phyloP scores from a whole-genome alignment of 1,140 invertebrate species.

The Drosophila bifasciata region DNA sequence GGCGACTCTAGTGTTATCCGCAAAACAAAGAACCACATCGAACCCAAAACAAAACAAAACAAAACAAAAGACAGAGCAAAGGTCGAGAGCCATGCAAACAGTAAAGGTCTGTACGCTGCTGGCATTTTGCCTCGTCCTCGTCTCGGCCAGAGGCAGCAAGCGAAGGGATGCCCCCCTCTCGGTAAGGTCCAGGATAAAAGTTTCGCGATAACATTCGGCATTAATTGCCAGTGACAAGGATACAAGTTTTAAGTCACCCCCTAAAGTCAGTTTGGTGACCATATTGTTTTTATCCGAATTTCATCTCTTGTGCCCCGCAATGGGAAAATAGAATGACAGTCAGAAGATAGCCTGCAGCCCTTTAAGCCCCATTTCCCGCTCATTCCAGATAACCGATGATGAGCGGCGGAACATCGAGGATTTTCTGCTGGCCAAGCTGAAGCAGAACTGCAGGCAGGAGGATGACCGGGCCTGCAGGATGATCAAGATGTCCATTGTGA shows the following conservation, averaged over 20 bases:
- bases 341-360: too few relatives aligned
- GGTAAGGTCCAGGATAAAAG: constrained; percentile 63
- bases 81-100: constrained; percentile 50
- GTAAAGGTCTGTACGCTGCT: constrained; percentile 62
- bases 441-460: constrained; percentile 89
- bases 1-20: constrained; percentile 35
- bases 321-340: background rate
- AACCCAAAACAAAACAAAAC: constrained; percentile 14
- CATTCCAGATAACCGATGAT: constrained; percentile 62
- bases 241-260: constrained; percentile 15
- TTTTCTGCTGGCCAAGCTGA: constrained; percentile 89
- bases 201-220: constrained; percentile 10
- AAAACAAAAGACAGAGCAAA: constrained; percentile 8
- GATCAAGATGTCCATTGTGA: constrained; percentile 91
- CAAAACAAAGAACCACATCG: constrained; percentile 4
- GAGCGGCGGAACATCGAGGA: constrained; percentile 86
- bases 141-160: constrained; percentile 57
- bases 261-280: background rate
- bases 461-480: constrained; percentile 92
- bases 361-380: too few relatives aligned
- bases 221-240: constrained; percentile 49
- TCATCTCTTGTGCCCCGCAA: constrained; percentile 6
- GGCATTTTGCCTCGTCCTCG: constrained; percentile 53
- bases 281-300: constrained; percentile 24
- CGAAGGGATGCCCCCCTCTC: constrained; percentile 28